A percentile compares a stretch with the other conserved stretches of the same genome.
These are phyloP conservation scores for Stenodema calcarata DNA, from an alignment of 2,888 invertebrate genomes.

Conservation along the genomic window DNA sequence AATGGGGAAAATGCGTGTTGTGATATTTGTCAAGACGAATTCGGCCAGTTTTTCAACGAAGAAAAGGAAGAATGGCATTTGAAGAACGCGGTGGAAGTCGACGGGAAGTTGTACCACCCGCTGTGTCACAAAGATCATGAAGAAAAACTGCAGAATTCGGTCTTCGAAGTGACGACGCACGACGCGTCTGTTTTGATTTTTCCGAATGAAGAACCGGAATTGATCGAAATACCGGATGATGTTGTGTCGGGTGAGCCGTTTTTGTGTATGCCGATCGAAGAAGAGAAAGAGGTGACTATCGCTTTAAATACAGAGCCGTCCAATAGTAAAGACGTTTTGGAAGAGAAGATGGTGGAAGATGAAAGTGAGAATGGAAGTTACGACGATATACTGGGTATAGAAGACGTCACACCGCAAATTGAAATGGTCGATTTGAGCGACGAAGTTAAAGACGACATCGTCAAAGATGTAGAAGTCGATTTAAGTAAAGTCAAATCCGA, in stretches of 20 bases:
- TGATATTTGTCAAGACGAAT: slow-evolving; percentile 89
- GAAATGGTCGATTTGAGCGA: slow-evolving; percentile 72
- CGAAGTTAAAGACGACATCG: slow-evolving; percentile 58
- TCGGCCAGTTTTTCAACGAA: slow-evolving; percentile 95
- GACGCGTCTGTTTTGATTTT: neutral
- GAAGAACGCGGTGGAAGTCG: slow-evolving; percentile 78
- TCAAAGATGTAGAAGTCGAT: slow-evolving; percentile 57
- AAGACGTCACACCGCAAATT: slow-evolving; percentile 70
- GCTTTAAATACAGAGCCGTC: slow-evolving; percentile 50
- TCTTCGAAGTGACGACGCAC: neutral
- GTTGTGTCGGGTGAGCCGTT: neutral
- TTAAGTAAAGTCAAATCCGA: slow-evolving; percentile 67
- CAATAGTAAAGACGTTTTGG: neutral
- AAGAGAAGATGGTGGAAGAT: neutral
- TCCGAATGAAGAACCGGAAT: slow-evolving; percentile 6
- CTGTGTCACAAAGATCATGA: slow-evolving; percentile 83
- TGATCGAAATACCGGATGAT: slow-evolving; percentile 21
- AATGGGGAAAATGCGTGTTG: slow-evolving; percentile 75
- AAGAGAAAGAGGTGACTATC: slow-evolving; percentile 21
- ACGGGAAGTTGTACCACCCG: slow-evolving; percentile 85
- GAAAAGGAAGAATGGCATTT: slow-evolving; percentile 98
- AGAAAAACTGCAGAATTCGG: slow-evolving; percentile 29
- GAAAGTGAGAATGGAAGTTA: slow-evolving; percentile 68
- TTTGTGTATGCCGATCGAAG: slow-evolving; percentile 5
- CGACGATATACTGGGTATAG: slow-evolving; percentile 74